Conservation (phyloP, 2,113 vertebrate species). For the Onychostruthus taczanowskii region DNA sequence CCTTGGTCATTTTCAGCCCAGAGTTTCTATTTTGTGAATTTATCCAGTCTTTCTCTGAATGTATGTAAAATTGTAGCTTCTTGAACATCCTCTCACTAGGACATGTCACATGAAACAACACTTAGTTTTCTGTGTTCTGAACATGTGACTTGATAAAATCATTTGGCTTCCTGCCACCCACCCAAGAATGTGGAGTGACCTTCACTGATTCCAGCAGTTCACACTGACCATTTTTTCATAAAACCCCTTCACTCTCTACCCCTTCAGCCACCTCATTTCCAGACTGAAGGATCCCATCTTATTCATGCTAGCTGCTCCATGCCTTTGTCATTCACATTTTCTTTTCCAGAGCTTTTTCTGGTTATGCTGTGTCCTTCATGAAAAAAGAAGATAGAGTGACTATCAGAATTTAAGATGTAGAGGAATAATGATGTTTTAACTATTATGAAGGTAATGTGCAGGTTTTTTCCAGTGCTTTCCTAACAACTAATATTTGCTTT, state of each 20-base stretch:
- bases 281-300: not conserved
- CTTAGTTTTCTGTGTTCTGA: not conserved
- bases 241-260: not conserved
- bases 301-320: not conserved
- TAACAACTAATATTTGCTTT: not conserved
- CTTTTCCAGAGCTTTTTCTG: not conserved
- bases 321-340: not conserved
- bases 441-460: not conserved
- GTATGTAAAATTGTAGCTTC: not conserved
- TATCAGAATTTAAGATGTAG: not conserved
- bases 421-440: not conserved
- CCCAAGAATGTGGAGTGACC: not conserved
- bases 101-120: not conserved
- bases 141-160: not conserved
- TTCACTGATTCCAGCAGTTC: not conserved
- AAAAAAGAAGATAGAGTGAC: not conserved
- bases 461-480: not conserved
- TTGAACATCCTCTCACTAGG: not conserved
- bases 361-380: not conserved
- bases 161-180: not conserved
- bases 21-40: not conserved
- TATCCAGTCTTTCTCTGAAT: not conserved
- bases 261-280: not conserved
- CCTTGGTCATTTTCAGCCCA: not conserved
- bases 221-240: not conserved